phyloP scores from a whole-genome alignment of 53 echinoderm and acorn worm species.

The Astropecten irregularis region DNA sequence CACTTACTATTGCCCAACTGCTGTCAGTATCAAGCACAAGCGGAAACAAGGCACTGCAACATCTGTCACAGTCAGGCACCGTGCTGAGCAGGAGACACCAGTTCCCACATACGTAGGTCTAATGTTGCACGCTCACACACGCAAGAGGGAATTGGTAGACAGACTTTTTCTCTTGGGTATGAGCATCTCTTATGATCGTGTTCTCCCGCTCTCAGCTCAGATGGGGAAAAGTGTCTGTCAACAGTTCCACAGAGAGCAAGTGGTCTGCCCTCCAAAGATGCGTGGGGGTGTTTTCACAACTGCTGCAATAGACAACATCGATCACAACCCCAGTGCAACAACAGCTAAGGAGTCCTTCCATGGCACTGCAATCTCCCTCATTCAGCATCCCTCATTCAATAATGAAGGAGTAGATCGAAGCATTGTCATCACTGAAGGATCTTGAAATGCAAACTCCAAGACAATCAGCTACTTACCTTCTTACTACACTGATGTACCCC shows the following conservation, averaged over 20 bases:
- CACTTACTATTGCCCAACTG: constrained; percentile 15
- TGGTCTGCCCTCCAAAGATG: constrained; percentile 62
- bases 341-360: constrained; percentile 61
- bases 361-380: constrained; percentile 57
- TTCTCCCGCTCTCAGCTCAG: constrained; percentile 52
- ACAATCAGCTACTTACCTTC: background rate
- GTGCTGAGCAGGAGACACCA: background rate
- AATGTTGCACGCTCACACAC: background rate
- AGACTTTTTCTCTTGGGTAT: constrained; percentile 35
- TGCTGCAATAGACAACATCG: constrained; percentile 60
- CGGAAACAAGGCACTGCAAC: background rate
- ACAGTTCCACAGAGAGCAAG: constrained; percentile 56
- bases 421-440: constrained; percentile 40
- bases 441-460: constrained; percentile 36
- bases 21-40: constrained; percentile 25
- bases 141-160: constrained; percentile 38
- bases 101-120: background rate
- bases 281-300: constrained; percentile 50
- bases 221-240: constrained; percentile 55
- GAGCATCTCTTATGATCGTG: constrained; percentile 51
- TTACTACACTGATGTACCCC: no score
- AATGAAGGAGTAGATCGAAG: constrained; percentile 49
- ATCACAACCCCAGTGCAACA: constrained; percentile 55
- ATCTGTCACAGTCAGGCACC: no score
- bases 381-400: constrained; percentile 36